Conservation (phyloP, 2,888 invertebrate species). For the Oegoconia quadripuncta region DNA sequence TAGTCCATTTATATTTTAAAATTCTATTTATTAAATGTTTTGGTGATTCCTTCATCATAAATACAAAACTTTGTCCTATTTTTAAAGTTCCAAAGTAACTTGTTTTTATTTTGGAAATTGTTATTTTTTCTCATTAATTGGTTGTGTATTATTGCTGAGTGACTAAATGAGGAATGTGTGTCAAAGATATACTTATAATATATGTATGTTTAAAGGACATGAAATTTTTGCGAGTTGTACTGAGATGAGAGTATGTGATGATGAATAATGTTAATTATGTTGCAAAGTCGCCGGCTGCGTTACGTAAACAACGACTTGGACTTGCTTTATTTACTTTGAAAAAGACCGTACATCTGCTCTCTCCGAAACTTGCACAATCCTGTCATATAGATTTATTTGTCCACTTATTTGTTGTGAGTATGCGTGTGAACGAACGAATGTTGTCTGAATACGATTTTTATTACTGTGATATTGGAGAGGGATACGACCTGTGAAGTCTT, state of each 20-base stretch:
- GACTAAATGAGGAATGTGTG: too few species aligned
- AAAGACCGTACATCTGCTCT: too few species aligned
- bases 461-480: constrained; percentile 72
- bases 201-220: too few species aligned
- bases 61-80: neutral
- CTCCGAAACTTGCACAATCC: too few species aligned
- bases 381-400: constrained; percentile 1
- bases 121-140: neutral
- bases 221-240: too few species aligned
- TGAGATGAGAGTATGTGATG: too few species aligned
- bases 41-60: too few species aligned
- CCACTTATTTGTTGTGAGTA: constrained; percentile 39
- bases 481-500: constrained; percentile 44
- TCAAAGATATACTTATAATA: too few species aligned
- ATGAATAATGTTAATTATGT: neutral
- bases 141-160: neutral
- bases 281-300: too few species aligned
- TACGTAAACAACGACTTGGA: too few species aligned
- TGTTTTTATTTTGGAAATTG: constrained; percentile 3
- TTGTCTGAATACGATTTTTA: constrained; percentile 47
- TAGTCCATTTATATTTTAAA: neutral
- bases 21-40: constrained; percentile 1
- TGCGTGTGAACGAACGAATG: constrained; percentile 41
- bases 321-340: too few species aligned
- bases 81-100: constrained; percentile 1